Evolutionary conservation across 2,113 vertebrate species (phyloP), one percentile per base, ranked within the genome.

Genomic region (Synchiropus splendidus): DNA sequence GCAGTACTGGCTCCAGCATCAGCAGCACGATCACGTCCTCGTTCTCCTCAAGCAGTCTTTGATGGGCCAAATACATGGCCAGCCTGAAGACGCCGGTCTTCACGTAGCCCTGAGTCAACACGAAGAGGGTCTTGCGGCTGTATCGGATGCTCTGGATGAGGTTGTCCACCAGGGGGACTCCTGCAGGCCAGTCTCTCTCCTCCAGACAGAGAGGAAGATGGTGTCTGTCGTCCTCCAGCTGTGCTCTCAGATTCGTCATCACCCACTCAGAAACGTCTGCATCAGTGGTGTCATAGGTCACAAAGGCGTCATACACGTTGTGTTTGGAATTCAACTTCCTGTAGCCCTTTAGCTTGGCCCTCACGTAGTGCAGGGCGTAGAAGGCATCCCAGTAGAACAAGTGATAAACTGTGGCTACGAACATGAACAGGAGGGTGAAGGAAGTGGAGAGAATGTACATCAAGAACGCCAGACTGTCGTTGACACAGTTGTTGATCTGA

Each of bases 1-100:
- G 89, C 45, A 92, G 43, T 32, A 89, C 87, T 0, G 88, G 88
- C 58, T 92, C 88, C 49, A 92, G 75, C 38, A 92, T 59, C 9
- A 93, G 74, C 45, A 93, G 67, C 5, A 90, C 71, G 0, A 85
- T 92, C 36, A 88, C 86, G 0, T 89, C 87, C 56, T 83, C 39
- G 2, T 82, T 84, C 12, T 82, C 82, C 31, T 94, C 88, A 36
- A 83, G 78, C 2, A 92, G 79, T 18, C 90, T 75, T 70, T 90
- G 89, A 48, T 91, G 82, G 5, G 87, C 85, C 67, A 91, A 15
- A 31, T 84, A 86, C 65, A 89, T 76, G 1, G 85, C 80, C 27
- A 86, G 59, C 61, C 78, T 84, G 58, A 90, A 92, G 18, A 66
- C 66, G 36, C 90, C 88, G 1, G 71, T 90, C 57, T 69, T 84